Percentiles rank a stretch among this genome's conserved stretches.
phyloP scores from a whole-genome alignment of 2,888 invertebrate genomes.

The Zeuzera pyrina region DNA sequence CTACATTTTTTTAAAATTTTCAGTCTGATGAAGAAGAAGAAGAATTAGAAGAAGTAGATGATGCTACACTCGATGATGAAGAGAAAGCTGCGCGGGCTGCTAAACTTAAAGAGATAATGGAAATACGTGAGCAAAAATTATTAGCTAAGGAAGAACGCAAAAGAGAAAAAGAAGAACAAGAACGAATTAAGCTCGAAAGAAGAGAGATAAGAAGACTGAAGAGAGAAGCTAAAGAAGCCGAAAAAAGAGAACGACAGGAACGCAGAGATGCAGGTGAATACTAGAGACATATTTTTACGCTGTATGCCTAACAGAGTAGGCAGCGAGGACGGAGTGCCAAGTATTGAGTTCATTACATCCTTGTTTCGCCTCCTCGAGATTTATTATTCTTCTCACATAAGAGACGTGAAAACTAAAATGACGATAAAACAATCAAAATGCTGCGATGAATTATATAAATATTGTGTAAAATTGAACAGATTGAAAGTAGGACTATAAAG shows the following conservation, averaged over 20 bases:
- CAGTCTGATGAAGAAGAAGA: conserved; percentile 43
- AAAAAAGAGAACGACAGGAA: conserved; percentile 36
- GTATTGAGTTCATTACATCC: too few relatives aligned
- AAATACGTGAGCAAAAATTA: conserved; percentile 34
- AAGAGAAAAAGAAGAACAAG: conserved; percentile 32
- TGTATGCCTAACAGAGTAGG: too few relatives aligned
- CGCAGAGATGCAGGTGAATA: conserved; percentile 41
- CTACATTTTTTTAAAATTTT: background rate
- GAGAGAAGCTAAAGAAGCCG: conserved; percentile 41
- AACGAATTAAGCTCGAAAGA: conserved; percentile 39
- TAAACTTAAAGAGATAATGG: conserved; percentile 31
- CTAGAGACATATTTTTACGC: too few relatives aligned
- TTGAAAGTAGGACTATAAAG: too few relatives aligned
- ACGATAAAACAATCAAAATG: too few relatives aligned
- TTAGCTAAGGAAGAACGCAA: conserved; percentile 37
- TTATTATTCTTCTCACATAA: too few relatives aligned
- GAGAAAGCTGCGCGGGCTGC: conserved; percentile 43
- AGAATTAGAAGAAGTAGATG: conserved; percentile 53
- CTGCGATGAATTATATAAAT: too few relatives aligned
- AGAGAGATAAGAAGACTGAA: conserved; percentile 43
- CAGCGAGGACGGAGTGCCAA: too few relatives aligned
- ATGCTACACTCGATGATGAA: conserved; percentile 51
- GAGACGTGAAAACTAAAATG: too few relatives aligned
- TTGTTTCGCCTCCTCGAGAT: too few relatives aligned
- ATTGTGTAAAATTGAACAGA: too few relatives aligned